These are phyloP conservation scores for Pentalonia nigronervosa DNA, from an alignment of 1,140 invertebrate genomes.

Conservation along the genomic window DNA sequence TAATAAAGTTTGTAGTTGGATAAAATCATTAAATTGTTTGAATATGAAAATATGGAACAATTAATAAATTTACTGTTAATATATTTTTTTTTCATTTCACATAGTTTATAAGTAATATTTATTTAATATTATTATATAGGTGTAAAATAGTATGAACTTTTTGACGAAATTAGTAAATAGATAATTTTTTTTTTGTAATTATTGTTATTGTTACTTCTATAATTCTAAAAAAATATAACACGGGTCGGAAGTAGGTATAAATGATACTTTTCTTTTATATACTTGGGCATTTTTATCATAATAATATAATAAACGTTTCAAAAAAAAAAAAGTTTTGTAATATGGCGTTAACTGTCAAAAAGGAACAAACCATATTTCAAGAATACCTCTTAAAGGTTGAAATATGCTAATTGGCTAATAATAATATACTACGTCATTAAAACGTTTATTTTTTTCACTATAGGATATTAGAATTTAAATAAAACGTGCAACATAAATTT, in stretches of 20 bases:
- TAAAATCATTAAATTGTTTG: background rate
- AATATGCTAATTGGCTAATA: conserved; percentile 6
- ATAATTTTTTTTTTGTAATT: too few relatives aligned
- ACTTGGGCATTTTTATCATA: background rate
- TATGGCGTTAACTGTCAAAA: background rate
- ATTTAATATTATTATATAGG: background rate
- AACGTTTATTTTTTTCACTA: background rate
- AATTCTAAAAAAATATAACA: background rate
- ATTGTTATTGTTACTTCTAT: background rate
- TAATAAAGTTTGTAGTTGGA: background rate
- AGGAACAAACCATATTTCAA: background rate
- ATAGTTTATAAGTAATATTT: background rate
- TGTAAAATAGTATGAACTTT: background rate
- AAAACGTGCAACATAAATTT: background rate
- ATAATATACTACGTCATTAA: background rate
- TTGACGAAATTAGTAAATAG: background rate
- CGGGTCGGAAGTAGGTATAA: background rate
- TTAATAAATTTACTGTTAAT: background rate
- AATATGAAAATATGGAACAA: background rate
- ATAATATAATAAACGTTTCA: background rate
- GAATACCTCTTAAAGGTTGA: background rate
- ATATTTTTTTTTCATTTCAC: background rate
- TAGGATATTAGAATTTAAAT: background rate
- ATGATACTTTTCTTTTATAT: background rate
- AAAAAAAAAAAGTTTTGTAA: background rate